phyloP scores from a whole-genome alignment of 2,888 invertebrate genomes.

The Xanthorhoe spadicearia region DNA sequence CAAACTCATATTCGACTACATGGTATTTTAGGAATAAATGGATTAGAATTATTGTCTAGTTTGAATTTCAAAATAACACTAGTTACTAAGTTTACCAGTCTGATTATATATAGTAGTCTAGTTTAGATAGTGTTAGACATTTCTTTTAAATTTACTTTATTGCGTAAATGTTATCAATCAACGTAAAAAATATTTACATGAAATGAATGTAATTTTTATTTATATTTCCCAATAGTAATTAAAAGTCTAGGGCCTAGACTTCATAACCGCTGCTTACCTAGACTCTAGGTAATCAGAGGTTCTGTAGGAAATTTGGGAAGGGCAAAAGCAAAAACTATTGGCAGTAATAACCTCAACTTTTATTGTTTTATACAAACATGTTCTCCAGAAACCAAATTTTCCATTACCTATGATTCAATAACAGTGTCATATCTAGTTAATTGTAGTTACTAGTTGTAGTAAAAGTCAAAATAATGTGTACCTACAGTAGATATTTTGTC shows the following conservation, averaged over 20 bases:
- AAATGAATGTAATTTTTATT: too few species aligned
- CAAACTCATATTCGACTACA: slow-evolving; percentile 61
- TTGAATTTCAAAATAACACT: slow-evolving; percentile 22
- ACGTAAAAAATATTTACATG: neutral
- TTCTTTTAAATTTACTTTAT: neutral
- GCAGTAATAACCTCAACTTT: slow-evolving; percentile 66
- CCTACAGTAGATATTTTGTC: slow-evolving; percentile 28
- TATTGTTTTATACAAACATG: slow-evolving; percentile 66
- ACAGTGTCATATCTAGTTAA: slow-evolving; percentile 45
- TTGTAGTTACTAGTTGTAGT: slow-evolving; percentile 17
- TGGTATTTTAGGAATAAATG: slow-evolving; percentile 47
- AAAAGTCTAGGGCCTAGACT: too few species aligned
- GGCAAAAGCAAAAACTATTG: slow-evolving; percentile 52
- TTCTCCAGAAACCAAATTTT: slow-evolving; percentile 65
- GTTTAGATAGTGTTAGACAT: neutral
- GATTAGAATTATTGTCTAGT: slow-evolving; percentile 23
- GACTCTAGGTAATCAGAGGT: too few species aligned
- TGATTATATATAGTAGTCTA: neutral
- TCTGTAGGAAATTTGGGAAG: neutral
- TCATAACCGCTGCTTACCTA: too few species aligned
- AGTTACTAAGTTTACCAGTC: slow-evolving; percentile 5
- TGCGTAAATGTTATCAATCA: too few species aligned
- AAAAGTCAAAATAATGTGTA: slow-evolving; percentile 17
- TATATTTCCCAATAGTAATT: too few species aligned
- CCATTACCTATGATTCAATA: slow-evolving; percentile 52